A percentile compares a stretch with the other conserved stretches of the same genome.
Conservation (phyloP, 2,113 vertebrate genomes). For the Brevimyrus niger region DNA sequence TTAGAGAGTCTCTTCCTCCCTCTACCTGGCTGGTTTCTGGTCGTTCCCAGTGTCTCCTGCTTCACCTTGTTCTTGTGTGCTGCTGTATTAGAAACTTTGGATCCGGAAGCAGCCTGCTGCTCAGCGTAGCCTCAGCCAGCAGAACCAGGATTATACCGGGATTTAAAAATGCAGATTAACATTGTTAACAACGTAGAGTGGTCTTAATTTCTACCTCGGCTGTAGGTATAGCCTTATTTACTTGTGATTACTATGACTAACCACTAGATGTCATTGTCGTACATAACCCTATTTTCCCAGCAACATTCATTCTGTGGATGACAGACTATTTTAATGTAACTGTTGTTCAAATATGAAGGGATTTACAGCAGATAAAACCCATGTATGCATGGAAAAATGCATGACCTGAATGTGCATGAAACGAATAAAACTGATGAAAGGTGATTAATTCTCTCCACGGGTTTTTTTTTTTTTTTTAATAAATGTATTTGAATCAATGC, state of each 20-base stretch:
- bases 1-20: no score
- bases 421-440: background rate
- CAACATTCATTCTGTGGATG: background rate
- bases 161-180: no score
- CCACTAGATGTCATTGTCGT: slow-evolving; percentile 15
- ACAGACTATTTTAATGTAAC: background rate
- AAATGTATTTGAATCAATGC: background rate
- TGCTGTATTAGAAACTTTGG: no score
- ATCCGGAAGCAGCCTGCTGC: no score
- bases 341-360: background rate
- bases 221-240: background rate
- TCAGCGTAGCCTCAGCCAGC: no score
- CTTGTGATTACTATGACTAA: background rate
- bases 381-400: background rate
- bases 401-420: background rate
- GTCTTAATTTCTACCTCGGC: no score
- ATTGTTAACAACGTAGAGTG: no score
- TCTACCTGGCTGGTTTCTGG: no score
- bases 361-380: background rate
- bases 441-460: background rate
- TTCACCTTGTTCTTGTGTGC: no score
- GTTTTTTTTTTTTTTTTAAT: background rate
- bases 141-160: no score
- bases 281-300: background rate
- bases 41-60: no score